A percentile compares a stretch with the other conserved stretches of the same genome.
Conservation (phyloP, 2,888 invertebrate species). For the Andrena camellia region DNA sequence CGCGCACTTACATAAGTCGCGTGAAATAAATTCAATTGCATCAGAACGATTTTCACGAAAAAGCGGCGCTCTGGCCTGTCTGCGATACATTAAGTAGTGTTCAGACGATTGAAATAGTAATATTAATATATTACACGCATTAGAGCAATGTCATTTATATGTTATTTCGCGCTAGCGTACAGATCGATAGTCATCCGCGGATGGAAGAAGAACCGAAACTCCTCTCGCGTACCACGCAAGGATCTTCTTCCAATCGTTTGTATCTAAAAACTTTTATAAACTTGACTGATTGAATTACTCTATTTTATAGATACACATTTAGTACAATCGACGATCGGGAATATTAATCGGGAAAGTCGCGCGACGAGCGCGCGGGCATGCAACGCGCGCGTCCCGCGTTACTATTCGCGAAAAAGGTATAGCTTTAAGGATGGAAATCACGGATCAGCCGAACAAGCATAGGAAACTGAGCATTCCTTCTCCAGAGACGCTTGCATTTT, state of each 20-base stretch:
- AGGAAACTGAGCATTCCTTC: not conserved
- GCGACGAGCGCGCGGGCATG: not conserved
- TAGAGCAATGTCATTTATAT: constrained; percentile 29
- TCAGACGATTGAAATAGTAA: constrained; percentile 9
- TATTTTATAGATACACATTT: not conserved
- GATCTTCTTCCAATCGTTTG: constrained; percentile 4
- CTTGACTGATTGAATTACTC: not conserved
- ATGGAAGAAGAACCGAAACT: constrained; percentile 49
- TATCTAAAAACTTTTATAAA: not conserved
- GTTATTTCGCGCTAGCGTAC: constrained; percentile 7
- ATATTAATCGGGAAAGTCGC: constrained; percentile 30
- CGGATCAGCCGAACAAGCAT: not conserved
- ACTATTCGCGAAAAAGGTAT: not conserved
- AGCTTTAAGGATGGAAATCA: not conserved
- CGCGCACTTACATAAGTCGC: not conserved
- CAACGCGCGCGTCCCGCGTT: not conserved
- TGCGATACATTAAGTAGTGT: constrained; percentile 1
- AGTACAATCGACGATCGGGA: not conserved
- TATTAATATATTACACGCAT: constrained; percentile 9
- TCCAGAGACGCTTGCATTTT: constrained; percentile 4
- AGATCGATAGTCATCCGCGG: constrained; percentile 56
- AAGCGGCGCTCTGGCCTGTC: not conserved
- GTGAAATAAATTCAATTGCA: not conserved
- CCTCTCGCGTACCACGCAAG: constrained; percentile 25
- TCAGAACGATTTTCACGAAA: not conserved